phyloP scores from a whole-genome alignment of 2,888 invertebrate genomes.

The Callyntrura sp. region DNA sequence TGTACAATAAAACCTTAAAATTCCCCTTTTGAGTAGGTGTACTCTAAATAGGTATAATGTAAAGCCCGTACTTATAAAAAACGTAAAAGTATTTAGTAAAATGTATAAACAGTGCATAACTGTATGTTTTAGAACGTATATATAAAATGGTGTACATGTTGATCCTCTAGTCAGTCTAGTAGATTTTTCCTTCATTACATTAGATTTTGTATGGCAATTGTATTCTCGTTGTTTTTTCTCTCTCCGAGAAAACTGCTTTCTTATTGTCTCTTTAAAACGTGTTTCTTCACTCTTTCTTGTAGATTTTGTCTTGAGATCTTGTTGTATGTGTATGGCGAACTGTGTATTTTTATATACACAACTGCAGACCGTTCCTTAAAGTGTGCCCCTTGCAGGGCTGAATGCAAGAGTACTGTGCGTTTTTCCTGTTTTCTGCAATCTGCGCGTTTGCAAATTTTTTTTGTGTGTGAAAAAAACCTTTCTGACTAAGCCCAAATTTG shows the following conservation, averaged over 20 bases:
- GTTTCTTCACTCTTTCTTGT: neutral
- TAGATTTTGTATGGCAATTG: slow-evolving; percentile 8
- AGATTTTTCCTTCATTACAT: slow-evolving; percentile 10
- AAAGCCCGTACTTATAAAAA: too few relatives aligned
- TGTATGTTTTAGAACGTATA: too few relatives aligned
- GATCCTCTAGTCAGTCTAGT: too few relatives aligned
- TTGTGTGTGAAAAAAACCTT: neutral
- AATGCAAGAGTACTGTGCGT: neutral
- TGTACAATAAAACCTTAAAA: neutral
- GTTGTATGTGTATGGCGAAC: neutral
- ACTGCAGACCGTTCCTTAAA: neutral
- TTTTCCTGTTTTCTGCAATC: slow-evolving; percentile 20
- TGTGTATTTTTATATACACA: slow-evolving; percentile 7
- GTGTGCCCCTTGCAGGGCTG: neutral
- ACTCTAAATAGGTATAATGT: too few relatives aligned
- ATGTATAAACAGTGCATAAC: too few relatives aligned
- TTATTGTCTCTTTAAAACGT: slow-evolving; percentile 18
- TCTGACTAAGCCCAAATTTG: too few relatives aligned
- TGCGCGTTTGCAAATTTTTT: slow-evolving; percentile 16
- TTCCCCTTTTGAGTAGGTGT: neutral
- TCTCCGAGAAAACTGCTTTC: slow-evolving; percentile 10
- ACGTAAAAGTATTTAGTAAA: too few relatives aligned
- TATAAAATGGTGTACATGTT: too few relatives aligned
- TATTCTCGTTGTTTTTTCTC: neutral
- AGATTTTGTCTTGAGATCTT: too few relatives aligned